These are phyloP conservation scores for Malthinus seriepunctatus DNA, from an alignment of 2,888 invertebrate species.

Conservation along the genomic window DNA sequence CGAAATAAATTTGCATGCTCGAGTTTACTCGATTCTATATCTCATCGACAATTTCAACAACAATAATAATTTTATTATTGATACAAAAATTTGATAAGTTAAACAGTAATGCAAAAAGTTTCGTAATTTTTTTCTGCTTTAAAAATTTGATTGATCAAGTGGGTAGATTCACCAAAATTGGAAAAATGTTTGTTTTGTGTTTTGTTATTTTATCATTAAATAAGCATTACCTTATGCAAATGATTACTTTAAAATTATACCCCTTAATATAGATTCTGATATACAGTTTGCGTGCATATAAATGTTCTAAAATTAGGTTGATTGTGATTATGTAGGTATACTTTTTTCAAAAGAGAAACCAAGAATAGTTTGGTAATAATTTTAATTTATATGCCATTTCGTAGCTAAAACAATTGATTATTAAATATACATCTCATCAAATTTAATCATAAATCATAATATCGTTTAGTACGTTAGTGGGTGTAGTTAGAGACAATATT, in stretches of 20 bases:
- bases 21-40: conserved; percentile 21
- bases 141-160: neutral
- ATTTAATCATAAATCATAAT: conserved; percentile 16
- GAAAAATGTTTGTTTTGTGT: neutral
- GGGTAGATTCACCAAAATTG: neutral
- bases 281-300: conserved; percentile 17
- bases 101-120: neutral
- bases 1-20: conserved; percentile 42
- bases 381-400: no score
- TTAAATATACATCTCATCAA: neutral
- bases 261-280: conserved; percentile 20
- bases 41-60: conserved; percentile 7
- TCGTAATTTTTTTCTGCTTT: conserved; percentile 3
- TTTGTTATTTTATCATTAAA: conserved; percentile 14
- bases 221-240: conserved; percentile 15
- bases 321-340: neutral
- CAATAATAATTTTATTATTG: conserved; percentile 11
- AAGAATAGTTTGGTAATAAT: neutral
- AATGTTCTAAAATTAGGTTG: neutral
- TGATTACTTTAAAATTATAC: conserved; percentile 12
- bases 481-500: conserved; percentile 20
- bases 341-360: neutral
- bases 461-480: conserved; percentile 25
- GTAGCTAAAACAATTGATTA: neutral
- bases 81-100: conserved; percentile 8